A percentile compares a stretch with the other conserved stretches of the same genome.
Conservation (phyloP, 92 coral and sea anemone species). For the Zoanthus gigantus region DNA sequence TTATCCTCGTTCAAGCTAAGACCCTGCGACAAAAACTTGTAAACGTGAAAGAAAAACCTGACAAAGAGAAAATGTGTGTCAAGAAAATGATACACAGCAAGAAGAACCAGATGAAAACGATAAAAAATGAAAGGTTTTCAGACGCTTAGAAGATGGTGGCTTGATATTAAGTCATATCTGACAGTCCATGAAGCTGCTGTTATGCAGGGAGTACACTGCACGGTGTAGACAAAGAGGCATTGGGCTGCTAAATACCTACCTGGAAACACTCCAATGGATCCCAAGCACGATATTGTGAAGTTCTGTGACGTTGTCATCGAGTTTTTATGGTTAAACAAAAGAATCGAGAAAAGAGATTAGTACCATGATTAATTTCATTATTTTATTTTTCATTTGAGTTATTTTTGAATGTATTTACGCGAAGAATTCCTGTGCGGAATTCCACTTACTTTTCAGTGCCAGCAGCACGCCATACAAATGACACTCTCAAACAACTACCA, state of each 20-base stretch:
- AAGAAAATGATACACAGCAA: no score
- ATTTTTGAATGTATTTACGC: background rate
- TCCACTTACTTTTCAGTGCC: slow-evolving; percentile 21
- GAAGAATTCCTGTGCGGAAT: slow-evolving; percentile 19
- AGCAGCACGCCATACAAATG: background rate
- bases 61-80: no score
- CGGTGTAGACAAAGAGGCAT: background rate
- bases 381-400: slow-evolving; percentile 1
- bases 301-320: slow-evolving; percentile 48
- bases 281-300: slow-evolving; percentile 53
- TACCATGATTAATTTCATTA: slow-evolving; percentile 21
- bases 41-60: no score
- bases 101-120: no score
- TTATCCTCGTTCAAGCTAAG: no score
- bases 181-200: slow-evolving; percentile 48
- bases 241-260: slow-evolving; percentile 36
- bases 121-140: slow-evolving; percentile 28
- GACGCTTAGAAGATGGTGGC: slow-evolving; percentile 13
- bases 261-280: slow-evolving; percentile 61
- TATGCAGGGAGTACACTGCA: slow-evolving; percentile 54
- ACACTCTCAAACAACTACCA: background rate
- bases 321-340: slow-evolving; percentile 21
- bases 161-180: slow-evolving; percentile 34
- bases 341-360: slow-evolving; percentile 13
- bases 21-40: no score